These are phyloP conservation scores for Pasiphila rectangulata DNA, from an alignment of 2,888 invertebrate species.

Conservation along the genomic window DNA sequence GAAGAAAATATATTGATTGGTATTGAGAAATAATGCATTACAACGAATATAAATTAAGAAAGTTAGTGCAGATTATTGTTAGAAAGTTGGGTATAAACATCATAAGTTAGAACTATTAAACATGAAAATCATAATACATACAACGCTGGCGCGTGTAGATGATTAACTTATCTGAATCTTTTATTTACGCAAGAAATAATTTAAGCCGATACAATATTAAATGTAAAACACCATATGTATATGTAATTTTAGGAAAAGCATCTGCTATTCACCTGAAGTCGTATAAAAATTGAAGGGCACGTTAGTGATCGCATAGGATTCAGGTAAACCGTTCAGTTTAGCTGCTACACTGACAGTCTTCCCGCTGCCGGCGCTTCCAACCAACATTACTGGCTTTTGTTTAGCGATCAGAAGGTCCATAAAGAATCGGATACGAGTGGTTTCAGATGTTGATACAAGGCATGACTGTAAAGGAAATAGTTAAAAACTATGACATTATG, in stretches of 20 bases:
- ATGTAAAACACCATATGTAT: too few species aligned
- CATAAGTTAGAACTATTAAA: too few species aligned
- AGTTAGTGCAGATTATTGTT: too few species aligned
- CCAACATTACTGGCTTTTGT: slow-evolving; percentile 93
- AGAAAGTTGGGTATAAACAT: too few species aligned
- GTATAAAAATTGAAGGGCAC: slow-evolving; percentile 98
- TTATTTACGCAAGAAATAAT: too few species aligned
- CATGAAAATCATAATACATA: too few species aligned
- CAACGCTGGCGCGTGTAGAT: too few species aligned
- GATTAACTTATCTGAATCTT: too few species aligned
- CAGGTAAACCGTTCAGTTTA: slow-evolving; percentile 86
- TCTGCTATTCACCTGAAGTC: slow-evolving; percentile 87
- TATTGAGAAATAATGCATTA: neutral
- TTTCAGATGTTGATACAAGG: slow-evolving; percentile 94
- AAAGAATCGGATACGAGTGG: slow-evolving; percentile 92
- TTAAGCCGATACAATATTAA: too few species aligned
- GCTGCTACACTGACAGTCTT: slow-evolving; percentile 95
- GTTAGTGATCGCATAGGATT: slow-evolving; percentile 90
- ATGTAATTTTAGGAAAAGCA: too few species aligned
- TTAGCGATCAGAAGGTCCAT: slow-evolving; percentile 90
- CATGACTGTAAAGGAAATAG: slow-evolving; percentile 82
- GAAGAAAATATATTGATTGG: neutral
- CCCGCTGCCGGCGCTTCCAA: slow-evolving; percentile 94
- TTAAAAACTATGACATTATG: too few species aligned
- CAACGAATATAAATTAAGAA: too few species aligned